Base-by-base conservation (phyloP, 2,797 vertebrate species). In the Macroramphosus scolopax region DNA sequence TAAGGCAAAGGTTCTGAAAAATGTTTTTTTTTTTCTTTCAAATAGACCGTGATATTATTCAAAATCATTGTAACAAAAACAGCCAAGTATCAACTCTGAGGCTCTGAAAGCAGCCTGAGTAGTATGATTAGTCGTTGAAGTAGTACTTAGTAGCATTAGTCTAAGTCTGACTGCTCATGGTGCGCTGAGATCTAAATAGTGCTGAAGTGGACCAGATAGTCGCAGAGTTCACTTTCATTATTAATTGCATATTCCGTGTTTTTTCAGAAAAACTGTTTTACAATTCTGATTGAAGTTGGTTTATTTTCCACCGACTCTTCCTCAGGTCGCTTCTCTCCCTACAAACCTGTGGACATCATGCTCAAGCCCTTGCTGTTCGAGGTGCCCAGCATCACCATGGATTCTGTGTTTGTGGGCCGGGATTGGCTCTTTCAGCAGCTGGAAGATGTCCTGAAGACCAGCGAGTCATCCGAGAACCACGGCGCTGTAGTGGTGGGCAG, bases 311-410 rank as follows among this genome's bases (percentile, higher is more conserved):
- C 0, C 5, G 1, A 9, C 2, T 34, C 37, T 29, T 6, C 22
- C 31, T 12, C 77, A 99, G 97, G 89, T 59, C 93, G 92, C 48
- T 96, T 98, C 57, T 78, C 93, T 63, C 92, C 95, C 15, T 99
- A 98, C 78, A 98, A 98, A 87, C 93, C 96, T 11, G 92, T 92
- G 72, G 96, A 98, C 84, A 96, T 98, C 88, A 89, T 99, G 90
- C 90, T 98, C 81, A 99, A 99, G 84, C 97, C 97, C 0, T 78
- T 99, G 40, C 74, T 99, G 72, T 99, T 99, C 14, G 97, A 99
- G 84, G 97, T 99, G 47, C 96, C 97, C 32, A 99, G 97, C 88
- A 95, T 99, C 87, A 98, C 97, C 42, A 97, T 93, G 7, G 97
- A 99, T 81, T 97, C 95, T 0, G 95, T 98, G 85, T 98, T 99